Percentiles rank a stretch among this genome's conserved stretches.
Evolutionary conservation across 2,888 invertebrate species (phyloP).

Genomic region (Apodemia duryi): DNA sequence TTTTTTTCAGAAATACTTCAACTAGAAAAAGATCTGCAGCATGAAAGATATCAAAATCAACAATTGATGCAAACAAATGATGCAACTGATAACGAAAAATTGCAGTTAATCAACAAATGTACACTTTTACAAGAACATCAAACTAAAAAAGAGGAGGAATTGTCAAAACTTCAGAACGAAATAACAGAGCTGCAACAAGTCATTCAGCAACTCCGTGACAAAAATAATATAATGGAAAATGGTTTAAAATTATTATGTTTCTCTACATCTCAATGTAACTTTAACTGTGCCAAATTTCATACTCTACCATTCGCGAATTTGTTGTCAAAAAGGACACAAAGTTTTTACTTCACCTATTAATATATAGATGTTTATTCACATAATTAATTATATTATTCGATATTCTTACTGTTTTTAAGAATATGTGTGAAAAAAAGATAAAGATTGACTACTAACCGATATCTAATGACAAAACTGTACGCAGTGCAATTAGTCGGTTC

Average conservation of each 20-base stretch:
- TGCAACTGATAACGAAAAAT: slow-evolving; percentile 41
- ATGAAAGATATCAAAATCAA: slow-evolving; percentile 40
- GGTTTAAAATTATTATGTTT: no score
- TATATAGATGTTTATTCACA: no score
- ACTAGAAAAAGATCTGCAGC: slow-evolving; percentile 43
- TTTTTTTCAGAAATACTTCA: slow-evolving; percentile 47
- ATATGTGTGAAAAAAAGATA: no score
- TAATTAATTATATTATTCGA: no score
- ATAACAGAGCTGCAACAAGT: slow-evolving; percentile 33
- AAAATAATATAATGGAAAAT: not conserved
- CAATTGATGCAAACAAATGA: slow-evolving; percentile 32
- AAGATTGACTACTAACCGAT: no score
- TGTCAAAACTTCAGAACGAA: slow-evolving; percentile 46
- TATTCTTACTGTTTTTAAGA: no score
- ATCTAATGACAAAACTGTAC: no score
- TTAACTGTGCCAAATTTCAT: no score
- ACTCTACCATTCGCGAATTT: no score
- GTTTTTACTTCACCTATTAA: no score
- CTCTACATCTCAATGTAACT: no score
- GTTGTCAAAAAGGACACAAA: no score
- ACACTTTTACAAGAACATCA: slow-evolving; percentile 48
- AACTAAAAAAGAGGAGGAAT: slow-evolving; percentile 44
- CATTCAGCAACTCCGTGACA: slow-evolving; percentile 22
- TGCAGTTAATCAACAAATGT: slow-evolving; percentile 44
- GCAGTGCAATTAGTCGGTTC: not conserved